Conservation (phyloP, 1,140 invertebrate genomes). For the Riptortus pedestris region DNA sequence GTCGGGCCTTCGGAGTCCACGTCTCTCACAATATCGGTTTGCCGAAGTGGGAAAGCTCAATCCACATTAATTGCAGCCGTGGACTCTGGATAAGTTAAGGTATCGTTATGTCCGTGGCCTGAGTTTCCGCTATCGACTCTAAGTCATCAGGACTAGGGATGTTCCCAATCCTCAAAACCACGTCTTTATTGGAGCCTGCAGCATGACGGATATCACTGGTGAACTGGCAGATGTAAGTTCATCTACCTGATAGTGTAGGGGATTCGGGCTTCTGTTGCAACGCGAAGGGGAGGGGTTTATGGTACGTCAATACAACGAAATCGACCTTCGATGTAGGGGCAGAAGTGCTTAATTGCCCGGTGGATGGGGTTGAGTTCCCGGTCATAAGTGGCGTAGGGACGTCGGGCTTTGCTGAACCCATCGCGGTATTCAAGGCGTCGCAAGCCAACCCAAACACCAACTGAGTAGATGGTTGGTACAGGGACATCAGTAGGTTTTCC, state of each 20-base stretch:
- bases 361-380: too few relatives aligned
- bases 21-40: background rate
- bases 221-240: too few relatives aligned
- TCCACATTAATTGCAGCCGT: background rate
- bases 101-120: background rate
- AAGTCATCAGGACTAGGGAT: background rate
- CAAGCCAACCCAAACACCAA: too few relatives aligned
- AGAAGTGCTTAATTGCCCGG: too few relatives aligned
- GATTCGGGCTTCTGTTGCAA: background rate
- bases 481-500: too few relatives aligned
- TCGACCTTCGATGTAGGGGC: background rate
- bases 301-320: background rate
- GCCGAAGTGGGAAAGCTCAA: background rate
- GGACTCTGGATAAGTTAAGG: background rate
- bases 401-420: background rate
- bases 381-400: too few relatives aligned
- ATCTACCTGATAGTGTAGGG: too few relatives aligned
- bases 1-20: background rate
- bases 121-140: background rate
- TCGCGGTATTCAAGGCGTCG: background rate
- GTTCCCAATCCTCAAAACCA: background rate
- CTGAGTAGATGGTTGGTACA: too few relatives aligned
- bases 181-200: background rate
- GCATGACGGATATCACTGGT: background rate
- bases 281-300: background rate